Base-by-base conservation (phyloP, 2,797 vertebrate species). In the Mus spretus region DNA sequence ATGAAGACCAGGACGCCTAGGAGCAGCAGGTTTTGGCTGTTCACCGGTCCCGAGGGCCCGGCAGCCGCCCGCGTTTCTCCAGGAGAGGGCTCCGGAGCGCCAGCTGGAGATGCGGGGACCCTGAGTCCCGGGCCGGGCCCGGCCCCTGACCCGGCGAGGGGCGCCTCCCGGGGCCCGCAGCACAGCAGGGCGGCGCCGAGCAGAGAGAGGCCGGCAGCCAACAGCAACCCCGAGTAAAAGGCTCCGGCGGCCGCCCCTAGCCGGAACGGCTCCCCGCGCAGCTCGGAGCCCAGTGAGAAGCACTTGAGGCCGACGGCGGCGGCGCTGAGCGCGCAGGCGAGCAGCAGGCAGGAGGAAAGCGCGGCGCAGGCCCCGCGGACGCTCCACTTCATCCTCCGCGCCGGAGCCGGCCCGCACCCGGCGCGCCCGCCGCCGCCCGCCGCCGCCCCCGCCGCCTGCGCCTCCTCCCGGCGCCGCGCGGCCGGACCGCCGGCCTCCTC, bases 351-450 rank as follows among this genome's bases (percentile, higher is more conserved):
- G 99, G 99, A 99, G 99, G 99, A 99, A 97, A 99, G 98, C 98
- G 99, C 98, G 99, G 99, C 99, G 99, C 99, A 99, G 99, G 99
- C 99, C 99, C 99, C 99, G 99, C 99, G 99, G 98, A 99, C 99
- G 98, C 99, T 99, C 99, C 99, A 99, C 99, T 99, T 99, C 99
- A 99, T 99, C 99, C 99, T 99, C 99, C 98, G 99, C 99, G 99
- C 98, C 99, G 98, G 98, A 97, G 97, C 98, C 97, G 95, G 89
- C 98, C 98, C 98, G 98, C 98, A 98, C 98, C 98, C 99, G 99
- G 99, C 99, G 99, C 99, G 99, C 99, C 99, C 97, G 98, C 98
- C 97, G 99, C 99, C 99, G 98, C 99, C 99, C 99, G 99, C 99
- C 99, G 99, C 99, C 99, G 99, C 99, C 98, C 99, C 99, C 99